These are phyloP conservation scores for Halictus quadricinctus DNA, from an alignment of 2,888 invertebrate genomes.

Conservation along the genomic window DNA sequence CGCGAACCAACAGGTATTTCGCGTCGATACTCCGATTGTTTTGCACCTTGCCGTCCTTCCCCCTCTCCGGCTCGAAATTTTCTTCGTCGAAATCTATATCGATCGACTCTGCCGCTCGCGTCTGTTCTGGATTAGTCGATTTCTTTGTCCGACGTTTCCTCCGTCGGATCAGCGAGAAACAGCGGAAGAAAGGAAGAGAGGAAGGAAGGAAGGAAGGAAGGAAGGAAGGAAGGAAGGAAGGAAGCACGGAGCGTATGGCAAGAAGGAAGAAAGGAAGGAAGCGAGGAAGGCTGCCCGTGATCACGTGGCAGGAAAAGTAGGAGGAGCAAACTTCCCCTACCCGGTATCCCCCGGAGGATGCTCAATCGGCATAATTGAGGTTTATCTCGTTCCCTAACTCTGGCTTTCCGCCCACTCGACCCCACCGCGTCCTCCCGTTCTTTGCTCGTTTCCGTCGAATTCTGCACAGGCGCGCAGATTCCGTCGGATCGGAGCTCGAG, in stretches of 20 bases:
- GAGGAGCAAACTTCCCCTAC: constrained; percentile 79
- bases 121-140: not conserved
- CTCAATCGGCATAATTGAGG: constrained; percentile 79
- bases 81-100: constrained; percentile 3
- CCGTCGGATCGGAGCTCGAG: constrained; percentile 40
- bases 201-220: constrained; percentile 40
- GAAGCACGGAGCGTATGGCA: constrained; percentile 11
- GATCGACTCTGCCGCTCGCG: not conserved
- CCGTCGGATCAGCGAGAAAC: not conserved
- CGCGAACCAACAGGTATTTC: constrained; percentile 55
- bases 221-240: constrained; percentile 52
- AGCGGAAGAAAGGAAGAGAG: not conserved
- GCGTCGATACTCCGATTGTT: constrained; percentile 47
- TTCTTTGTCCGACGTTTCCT: not conserved
- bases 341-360: constrained; percentile 72
- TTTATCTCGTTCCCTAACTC: constrained; percentile 76
- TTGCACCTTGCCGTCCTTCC: constrained; percentile 40
- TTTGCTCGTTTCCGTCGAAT: constrained; percentile 45
- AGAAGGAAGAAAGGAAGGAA: constrained; percentile 40
- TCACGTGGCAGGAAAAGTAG: constrained; percentile 79
- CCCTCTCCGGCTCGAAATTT: not conserved
- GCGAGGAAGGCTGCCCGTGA: constrained; percentile 67
- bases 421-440: constrained; percentile 51
- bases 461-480: constrained; percentile 50
- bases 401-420: constrained; percentile 68